A percentile compares a stretch with the other conserved stretches of the same genome.
phyloP scores from a whole-genome alignment of 2,888 invertebrate species.

The Embidobia sp. region DNA sequence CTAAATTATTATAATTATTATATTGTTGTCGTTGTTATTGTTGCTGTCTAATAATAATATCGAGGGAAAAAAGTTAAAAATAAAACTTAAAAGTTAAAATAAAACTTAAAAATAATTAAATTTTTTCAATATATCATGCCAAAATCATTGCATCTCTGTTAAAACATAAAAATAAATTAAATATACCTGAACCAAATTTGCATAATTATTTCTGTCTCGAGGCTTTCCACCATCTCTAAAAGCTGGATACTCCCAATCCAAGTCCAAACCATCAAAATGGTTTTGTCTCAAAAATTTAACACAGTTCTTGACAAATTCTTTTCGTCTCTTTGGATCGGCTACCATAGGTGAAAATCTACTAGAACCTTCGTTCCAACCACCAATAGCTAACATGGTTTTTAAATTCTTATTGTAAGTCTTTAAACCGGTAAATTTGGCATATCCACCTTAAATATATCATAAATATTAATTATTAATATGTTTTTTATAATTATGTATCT shows the following conservation, averaged over 20 bases:
- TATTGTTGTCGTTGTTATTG: no score
- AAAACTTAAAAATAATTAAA: no score
- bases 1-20: no score
- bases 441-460: constrained; percentile 88
- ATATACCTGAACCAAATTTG: constrained; percentile 89
- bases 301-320: constrained; percentile 91
- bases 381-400: constrained; percentile 95
- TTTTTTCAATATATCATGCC: no score
- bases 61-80: no score
- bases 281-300: constrained; percentile 94
- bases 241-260: constrained; percentile 95
- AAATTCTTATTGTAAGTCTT: constrained; percentile 96
- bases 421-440: constrained; percentile 95
- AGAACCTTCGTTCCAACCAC: constrained; percentile 97
- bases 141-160: no score
- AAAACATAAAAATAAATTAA: neutral
- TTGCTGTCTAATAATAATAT: no score
- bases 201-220: constrained; percentile 93
- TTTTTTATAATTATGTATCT: no score
- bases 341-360: constrained; percentile 94
- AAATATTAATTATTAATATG: no score
- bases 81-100: no score
- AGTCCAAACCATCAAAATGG: constrained; percentile 95
- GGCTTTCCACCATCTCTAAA: constrained; percentile 87
- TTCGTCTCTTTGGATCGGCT: constrained; percentile 88